Percentiles rank a stretch among this genome's conserved stretches.
Conservation (phyloP, 2,888 invertebrate species). For the Nineta flava region DNA sequence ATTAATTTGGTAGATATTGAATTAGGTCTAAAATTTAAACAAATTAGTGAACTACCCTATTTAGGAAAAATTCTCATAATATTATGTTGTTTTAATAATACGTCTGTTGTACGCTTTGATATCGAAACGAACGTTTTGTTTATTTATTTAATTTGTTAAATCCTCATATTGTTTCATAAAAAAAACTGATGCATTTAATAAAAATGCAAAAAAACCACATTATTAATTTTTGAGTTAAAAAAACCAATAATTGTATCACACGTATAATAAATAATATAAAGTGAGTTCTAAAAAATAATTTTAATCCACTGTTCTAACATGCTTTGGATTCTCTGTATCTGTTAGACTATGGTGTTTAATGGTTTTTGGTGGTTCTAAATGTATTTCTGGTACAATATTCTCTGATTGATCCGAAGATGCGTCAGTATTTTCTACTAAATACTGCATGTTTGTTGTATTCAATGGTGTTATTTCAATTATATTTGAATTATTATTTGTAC, state of each 20-base stretch:
- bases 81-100: too few relatives aligned
- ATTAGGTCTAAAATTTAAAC: too few relatives aligned
- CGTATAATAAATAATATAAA: neutral
- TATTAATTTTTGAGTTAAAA: neutral
- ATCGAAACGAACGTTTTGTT: too few relatives aligned
- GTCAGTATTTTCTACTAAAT: neutral
- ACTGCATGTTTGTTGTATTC: neutral
- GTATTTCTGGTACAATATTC: neutral
- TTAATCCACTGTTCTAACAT: slow-evolving; percentile 3
- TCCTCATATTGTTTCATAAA: neutral
- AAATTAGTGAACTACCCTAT: too few relatives aligned
- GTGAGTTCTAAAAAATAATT: neutral
- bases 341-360: neutral
- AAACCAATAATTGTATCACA: slow-evolving; percentile 1
- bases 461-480: neutral
- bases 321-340: slow-evolving; percentile 1
- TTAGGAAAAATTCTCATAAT: too few relatives aligned
- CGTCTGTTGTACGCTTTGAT: too few relatives aligned
- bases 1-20: too few relatives aligned
- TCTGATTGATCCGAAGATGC: neutral
- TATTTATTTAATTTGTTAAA: too few relatives aligned
- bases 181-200: neutral
- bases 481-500: slow-evolving; percentile 1
- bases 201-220: neutral
- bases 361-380: neutral